phyloP scores from a whole-genome alignment of 2,888 invertebrate species.

The Lamellibrachia columna region DNA sequence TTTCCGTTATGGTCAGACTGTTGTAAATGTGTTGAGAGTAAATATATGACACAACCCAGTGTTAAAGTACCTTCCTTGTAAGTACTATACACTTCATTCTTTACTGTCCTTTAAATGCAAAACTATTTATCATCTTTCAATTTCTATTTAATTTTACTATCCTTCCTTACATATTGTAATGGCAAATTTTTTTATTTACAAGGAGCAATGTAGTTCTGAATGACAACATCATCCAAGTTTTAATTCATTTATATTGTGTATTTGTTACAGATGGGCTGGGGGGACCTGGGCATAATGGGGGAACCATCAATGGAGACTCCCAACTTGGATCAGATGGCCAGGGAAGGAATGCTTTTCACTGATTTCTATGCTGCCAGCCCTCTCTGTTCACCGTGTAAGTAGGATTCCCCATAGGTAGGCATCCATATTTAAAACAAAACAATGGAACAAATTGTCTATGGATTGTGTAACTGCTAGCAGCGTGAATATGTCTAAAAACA shows the following conservation, averaged over 20 bases:
- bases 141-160: not conserved
- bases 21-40: too few relatives aligned
- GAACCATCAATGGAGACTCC: constrained; percentile 67
- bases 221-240: not conserved
- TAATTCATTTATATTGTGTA: not conserved
- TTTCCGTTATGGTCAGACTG: too few relatives aligned
- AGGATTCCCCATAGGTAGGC: not conserved
- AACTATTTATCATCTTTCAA: too few relatives aligned
- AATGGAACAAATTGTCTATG: too few relatives aligned
- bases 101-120: too few relatives aligned
- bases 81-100: too few relatives aligned
- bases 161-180: not conserved
- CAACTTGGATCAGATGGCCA: constrained; percentile 65
- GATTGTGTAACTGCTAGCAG: too few relatives aligned
- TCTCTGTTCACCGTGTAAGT: constrained; percentile 67
- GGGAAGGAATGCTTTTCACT: constrained; percentile 65
- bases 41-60: too few relatives aligned
- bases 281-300: constrained; percentile 67
- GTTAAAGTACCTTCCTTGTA: too few relatives aligned
- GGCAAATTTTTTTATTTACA: not conserved
- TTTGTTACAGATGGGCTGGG: constrained; percentile 66
- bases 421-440: not conserved
- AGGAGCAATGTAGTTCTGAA: not conserved
- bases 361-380: constrained; percentile 67
- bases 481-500: too few relatives aligned